Base-by-base conservation (phyloP, 2,113 vertebrate genomes). In the Ornithorhynchus anatinus region DNA sequence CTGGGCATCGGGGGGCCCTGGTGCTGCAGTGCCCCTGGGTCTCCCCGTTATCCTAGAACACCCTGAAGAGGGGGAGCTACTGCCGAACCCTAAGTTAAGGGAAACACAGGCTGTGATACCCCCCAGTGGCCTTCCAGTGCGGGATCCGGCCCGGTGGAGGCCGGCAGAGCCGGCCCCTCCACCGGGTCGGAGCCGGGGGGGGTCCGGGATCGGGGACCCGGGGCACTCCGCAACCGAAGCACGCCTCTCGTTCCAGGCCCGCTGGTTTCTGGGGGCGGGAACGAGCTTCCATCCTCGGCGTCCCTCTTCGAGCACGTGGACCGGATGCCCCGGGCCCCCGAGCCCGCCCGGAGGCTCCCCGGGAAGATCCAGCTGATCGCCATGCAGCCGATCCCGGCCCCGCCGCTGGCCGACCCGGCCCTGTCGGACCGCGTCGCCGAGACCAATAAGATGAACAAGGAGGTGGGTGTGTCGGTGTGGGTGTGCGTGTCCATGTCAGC, bases 331-430 rank as follows among this genome's bases (percentile, higher is more conserved):
- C 95, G 96, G 1, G 87, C 94, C 36, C 88, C 94, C 0, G 97
- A 99, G 10, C 93, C 92, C 27, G 92, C 94, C 75, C 92, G 94
- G n/a, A 91, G 95, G 25, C 91, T 96, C 23, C 94, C 96, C 4
- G 97, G 92, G 79, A 99, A 97, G 91, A 95, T 99, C 86, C 97
- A 99, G 88, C 92, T 99, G 12, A 99, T 99, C 11, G 98, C 98
- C 75, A 97, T 99, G 97, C 97, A 99, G 64, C 98, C 98, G 0
- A 98, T 99, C 88, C 90, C 97, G 0, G 91, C 94, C 0, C 95
- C 95, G 15, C 94, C 96, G 0, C 59, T 91, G 25, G 96, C 94
- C 72, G 94, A 92, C 59, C 92, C 94, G 0, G 71, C 90, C 0
- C 59, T 91, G 66, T 90, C 93, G 0, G 94, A 95, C 63, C 94